Evolutionary conservation across 2,113 vertebrate genomes (phyloP).

Genomic region (Procavia capensis): DNA sequence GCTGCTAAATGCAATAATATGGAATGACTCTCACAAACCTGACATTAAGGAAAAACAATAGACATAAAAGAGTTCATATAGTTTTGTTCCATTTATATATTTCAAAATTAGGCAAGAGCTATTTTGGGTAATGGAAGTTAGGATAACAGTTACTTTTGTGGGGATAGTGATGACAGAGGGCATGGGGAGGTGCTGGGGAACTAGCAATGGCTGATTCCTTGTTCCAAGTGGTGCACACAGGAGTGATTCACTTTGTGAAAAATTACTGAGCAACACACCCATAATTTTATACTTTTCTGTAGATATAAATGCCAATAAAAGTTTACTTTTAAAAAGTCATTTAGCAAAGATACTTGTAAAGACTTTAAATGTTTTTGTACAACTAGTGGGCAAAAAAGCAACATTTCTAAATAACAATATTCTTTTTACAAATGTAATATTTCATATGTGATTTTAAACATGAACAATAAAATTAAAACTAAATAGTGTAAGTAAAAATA

Average conservation of each 20-base stretch:
- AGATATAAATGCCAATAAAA: constrained; percentile 8
- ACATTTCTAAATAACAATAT: background rate
- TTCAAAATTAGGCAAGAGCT: constrained; percentile 11
- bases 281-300: constrained; percentile 1
- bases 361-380: background rate
- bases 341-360: background rate
- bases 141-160: background rate
- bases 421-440: no score
- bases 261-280: background rate
- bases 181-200: background rate
- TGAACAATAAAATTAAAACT: no score
- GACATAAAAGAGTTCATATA: background rate
- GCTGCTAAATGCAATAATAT: background rate
- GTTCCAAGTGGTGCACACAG: background rate
- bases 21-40: background rate
- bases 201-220: background rate
- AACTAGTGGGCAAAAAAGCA: background rate
- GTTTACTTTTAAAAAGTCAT: background rate
- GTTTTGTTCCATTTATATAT: background rate
- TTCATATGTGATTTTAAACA: no score
- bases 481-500: background rate
- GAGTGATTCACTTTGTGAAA: background rate
- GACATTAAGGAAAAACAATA: background rate
- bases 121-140: background rate
- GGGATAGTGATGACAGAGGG: background rate